Conservation (phyloP, 1,140 invertebrate genomes). For the Latrodectus geometricus region DNA sequence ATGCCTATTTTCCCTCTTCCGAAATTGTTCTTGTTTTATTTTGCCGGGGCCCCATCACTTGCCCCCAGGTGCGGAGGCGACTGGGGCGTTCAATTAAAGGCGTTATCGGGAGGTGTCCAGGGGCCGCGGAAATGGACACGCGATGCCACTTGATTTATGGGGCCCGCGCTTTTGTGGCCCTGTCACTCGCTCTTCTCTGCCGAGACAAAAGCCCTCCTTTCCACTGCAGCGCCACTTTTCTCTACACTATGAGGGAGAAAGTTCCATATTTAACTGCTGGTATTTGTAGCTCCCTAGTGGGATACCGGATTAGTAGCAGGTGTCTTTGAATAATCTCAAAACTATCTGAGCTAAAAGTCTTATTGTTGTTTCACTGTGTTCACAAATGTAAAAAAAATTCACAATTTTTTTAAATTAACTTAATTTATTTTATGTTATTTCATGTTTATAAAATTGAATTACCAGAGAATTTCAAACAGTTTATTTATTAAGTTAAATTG, state of each 20-base stretch:
- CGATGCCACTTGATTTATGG: conserved; percentile 57
- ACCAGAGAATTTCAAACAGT: too few species aligned
- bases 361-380: too few species aligned
- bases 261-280: not conserved
- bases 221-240: conserved; percentile 51
- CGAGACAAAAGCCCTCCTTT: conserved; percentile 51
- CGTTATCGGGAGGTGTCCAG: conserved; percentile 42
- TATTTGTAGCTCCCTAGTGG: not conserved
- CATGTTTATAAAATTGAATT: too few species aligned
- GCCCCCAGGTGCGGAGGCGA: not conserved
- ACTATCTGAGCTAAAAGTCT: too few species aligned
- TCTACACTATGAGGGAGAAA: not conserved
- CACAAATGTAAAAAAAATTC: too few species aligned
- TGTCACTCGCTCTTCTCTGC: conserved; percentile 46
- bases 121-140: conserved; percentile 46
- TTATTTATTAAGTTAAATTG: too few species aligned
- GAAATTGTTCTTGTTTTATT: not conserved
- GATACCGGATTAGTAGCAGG: too few species aligned
- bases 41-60: not conserved
- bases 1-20: not conserved
- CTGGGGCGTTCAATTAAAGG: conserved; percentile 43
- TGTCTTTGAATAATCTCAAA: too few species aligned
- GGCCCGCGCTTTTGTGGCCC: conserved; percentile 52
- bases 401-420: too few species aligned
- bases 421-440: too few species aligned